phyloP scores from a whole-genome alignment of 2,888 invertebrate species.

The Drosophila picticornis region DNA sequence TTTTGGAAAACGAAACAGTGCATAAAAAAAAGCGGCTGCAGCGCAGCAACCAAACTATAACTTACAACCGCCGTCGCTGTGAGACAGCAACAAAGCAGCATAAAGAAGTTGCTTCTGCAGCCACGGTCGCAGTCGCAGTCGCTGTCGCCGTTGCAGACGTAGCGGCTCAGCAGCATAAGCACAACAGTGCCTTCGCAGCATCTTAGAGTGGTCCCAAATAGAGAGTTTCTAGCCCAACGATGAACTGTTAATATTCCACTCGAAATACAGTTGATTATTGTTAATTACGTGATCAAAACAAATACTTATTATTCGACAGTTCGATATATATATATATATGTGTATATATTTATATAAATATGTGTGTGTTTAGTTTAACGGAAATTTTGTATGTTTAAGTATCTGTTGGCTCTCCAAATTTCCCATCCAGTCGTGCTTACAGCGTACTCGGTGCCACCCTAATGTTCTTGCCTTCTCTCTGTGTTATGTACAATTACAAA shows the following conservation, averaged over 20 bases:
- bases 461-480: slow-evolving; percentile 47
- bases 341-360: not conserved
- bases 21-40: slow-evolving; percentile 50
- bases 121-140: slow-evolving; percentile 8
- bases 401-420: slow-evolving; percentile 23
- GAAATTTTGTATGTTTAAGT: not conserved
- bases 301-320: not conserved
- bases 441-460: slow-evolving; percentile 50
- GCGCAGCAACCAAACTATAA: slow-evolving; percentile 34
- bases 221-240: not conserved
- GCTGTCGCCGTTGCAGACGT: slow-evolving; percentile 4
- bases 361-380: not conserved
- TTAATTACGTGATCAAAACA: not conserved
- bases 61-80: slow-evolving; percentile 34
- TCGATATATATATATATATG: not conserved
- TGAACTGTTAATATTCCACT: not conserved
- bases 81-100: slow-evolving; percentile 20
- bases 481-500: slow-evolving; percentile 63
- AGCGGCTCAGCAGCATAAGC: slow-evolving; percentile 35
- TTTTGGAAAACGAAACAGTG: slow-evolving; percentile 59
- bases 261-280: not conserved
- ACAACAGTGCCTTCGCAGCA: slow-evolving; percentile 40
- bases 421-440: slow-evolving; percentile 21
- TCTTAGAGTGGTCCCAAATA: slow-evolving; percentile 56
- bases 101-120: slow-evolving; percentile 28